Percentiles rank a stretch among this genome's conserved stretches.
Evolutionary conservation across 2,888 invertebrate species (phyloP).

Genomic region (Psylliodes chrysocephalus): DNA sequence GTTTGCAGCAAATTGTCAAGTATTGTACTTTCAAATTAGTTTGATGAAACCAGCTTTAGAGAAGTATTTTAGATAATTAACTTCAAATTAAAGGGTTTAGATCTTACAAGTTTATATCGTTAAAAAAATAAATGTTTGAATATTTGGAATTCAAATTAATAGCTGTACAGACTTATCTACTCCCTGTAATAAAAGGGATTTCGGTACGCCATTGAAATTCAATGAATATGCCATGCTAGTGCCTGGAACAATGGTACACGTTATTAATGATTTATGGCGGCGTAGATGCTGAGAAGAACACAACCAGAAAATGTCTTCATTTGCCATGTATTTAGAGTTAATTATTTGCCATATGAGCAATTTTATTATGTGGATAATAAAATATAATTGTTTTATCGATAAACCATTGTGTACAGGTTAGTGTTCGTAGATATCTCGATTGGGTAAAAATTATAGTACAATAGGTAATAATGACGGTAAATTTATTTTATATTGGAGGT

Average conservation of each 20-base stretch:
- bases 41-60: too few relatives aligned
- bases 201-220: not conserved
- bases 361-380: not conserved
- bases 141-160: too few relatives aligned
- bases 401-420: not conserved
- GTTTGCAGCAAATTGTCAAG: too few relatives aligned
- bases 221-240: constrained; percentile 7
- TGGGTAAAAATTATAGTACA: too few relatives aligned
- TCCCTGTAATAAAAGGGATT: not conserved
- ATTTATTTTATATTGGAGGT: too few relatives aligned
- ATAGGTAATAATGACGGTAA: too few relatives aligned
- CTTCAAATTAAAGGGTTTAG: too few relatives aligned
- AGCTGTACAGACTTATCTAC: too few relatives aligned
- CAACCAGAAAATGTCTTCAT: constrained; percentile 24
- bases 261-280: constrained; percentile 18
- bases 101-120: too few relatives aligned
- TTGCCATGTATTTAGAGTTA: constrained; percentile 13
- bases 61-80: too few relatives aligned
- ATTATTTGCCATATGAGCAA: constrained; percentile 5
- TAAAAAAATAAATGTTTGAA: too few relatives aligned
- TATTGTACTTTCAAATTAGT: too few relatives aligned
- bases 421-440: not conserved
- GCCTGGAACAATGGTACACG: constrained; percentile 15
- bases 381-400: not conserved
- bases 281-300: constrained; percentile 8